phyloP scores from a whole-genome alignment of 2,797 vertebrate species.

The Spinibarbus caldwelli region DNA sequence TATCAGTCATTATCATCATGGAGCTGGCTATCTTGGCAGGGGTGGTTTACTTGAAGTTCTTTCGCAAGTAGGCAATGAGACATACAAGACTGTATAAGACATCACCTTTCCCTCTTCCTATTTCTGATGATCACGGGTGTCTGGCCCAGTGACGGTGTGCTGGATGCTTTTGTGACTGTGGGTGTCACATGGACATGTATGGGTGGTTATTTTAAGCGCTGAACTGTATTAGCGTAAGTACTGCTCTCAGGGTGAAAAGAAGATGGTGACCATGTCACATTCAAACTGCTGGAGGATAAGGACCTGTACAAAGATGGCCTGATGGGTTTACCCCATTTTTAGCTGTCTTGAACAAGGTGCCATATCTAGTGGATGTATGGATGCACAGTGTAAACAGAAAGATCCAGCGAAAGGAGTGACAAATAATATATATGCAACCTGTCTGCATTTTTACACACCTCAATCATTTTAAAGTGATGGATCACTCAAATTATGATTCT shows the following conservation, averaged over 20 bases:
- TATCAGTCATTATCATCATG: slow-evolving; percentile 90
- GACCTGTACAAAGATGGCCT: neutral
- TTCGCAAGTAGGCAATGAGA: slow-evolving; percentile 69
- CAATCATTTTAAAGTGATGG: slow-evolving; percentile 3
- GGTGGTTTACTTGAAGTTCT: slow-evolving; percentile 94
- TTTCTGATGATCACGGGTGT: slow-evolving; percentile 14
- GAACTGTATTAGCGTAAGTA: slow-evolving; percentile 25
- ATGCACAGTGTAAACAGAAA: neutral
- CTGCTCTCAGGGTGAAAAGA: neutral
- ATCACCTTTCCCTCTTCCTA: neutral
- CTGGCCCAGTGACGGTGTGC: slow-evolving; percentile 14
- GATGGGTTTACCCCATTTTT: neutral
- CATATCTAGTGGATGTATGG: neutral
- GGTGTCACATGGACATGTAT: slow-evolving; percentile 19
- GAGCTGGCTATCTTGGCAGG: slow-evolving; percentile 91
- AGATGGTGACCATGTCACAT: neutral
- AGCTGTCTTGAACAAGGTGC: slow-evolving; percentile 3
- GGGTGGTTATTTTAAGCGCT: slow-evolving; percentile 32
- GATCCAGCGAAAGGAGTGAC: neutral
- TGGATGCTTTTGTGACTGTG: slow-evolving; percentile 15
- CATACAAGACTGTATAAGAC: neutral
- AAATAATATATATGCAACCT: neutral
- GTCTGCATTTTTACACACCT: slow-evolving; percentile 5
- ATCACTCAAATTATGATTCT: neutral
- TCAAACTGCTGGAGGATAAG: neutral